Evolutionary conservation across 2,797 vertebrate genomes (phyloP).

Genomic region (Alfaro cultratus): DNA sequence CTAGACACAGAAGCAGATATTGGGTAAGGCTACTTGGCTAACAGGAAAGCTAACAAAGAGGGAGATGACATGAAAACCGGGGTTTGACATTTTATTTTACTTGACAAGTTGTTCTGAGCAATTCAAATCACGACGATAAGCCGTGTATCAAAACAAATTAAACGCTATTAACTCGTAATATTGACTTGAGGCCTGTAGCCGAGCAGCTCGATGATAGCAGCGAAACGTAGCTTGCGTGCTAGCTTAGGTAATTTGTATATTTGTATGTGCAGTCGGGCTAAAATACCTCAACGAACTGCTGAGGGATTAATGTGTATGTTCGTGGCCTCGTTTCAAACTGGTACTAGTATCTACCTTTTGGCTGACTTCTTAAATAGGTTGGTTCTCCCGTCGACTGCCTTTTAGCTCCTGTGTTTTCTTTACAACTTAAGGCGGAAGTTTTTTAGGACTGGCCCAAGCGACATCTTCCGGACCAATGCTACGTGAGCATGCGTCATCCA

Average conservation of each 20-base stretch:
- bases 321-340: conserved; percentile 19
- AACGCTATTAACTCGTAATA: conserved; percentile 7
- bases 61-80: background rate
- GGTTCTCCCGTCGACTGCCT: conserved; percentile 66
- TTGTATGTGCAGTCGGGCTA: conserved; percentile 15
- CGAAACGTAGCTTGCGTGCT: conserved; percentile 54
- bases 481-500: conserved; percentile 61
- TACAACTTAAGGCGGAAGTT: conserved; percentile 84
- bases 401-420: conserved; percentile 80
- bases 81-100: background rate
- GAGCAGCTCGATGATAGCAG: conserved; percentile 53
- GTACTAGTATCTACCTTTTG: conserved; percentile 67
- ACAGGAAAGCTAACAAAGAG: conserved; percentile 29
- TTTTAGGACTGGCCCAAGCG: conserved; percentile 73
- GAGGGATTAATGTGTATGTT: background rate
- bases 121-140: background rate
- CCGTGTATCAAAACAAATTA: background rate
- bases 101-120: rapidly evolving
- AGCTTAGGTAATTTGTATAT: conserved; percentile 53
- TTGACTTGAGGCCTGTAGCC: conserved; percentile 57
- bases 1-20: conserved; percentile 1
- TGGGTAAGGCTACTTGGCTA: conserved; percentile 50
- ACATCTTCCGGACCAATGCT: conserved; percentile 75
- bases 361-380: conserved; percentile 56
- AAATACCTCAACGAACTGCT: conserved; percentile 29